Base-by-base conservation (phyloP, 1,140 invertebrate genomes). In the Phocides pigmalion region DNA sequence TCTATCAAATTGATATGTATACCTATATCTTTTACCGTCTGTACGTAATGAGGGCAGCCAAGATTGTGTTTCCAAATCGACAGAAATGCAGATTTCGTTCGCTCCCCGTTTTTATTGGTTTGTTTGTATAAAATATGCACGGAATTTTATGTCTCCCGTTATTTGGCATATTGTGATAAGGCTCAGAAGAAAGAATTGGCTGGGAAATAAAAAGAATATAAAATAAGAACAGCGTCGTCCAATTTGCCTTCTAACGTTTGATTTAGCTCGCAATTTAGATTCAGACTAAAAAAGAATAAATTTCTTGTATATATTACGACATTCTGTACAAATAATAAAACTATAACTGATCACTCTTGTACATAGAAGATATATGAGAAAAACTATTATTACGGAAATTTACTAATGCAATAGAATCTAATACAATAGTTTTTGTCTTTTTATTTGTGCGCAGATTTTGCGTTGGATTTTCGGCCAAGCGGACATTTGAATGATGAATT, bases 101-200 rank as follows among this genome's bases (percentile, higher is more conserved):
- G 11, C 11, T 32, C 32, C 28, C 32, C 19, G 8, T 17, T 59
- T 59, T 59, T 47, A 58, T 58, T 32, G 54, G 41, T 58, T 58
- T 58, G 41, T 58, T 58, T 58, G 20, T 44, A 22, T 58, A 58
- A 58, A 42, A 17, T 56, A 56, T 56, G 53, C 53, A 59, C 25
- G 41, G 54, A 46, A 59, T 59, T 41, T 28, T 46, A 59, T 25
- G 53, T 42, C 22, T 35, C 12, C 49, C 28, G 49, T 53, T 53
- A 53, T 53, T 59, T 59, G 54, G 42, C 54, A 59, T 59, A 42
- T 56, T 56, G 54, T 46, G 54, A 59, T 59, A 59, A 59, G 41
- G 28, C 25, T 46, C 22, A 14, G 41, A 19, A 44, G 25, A 46
- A 4, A 25, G 41, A 59, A 46, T 59, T 59, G 54, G 41, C 32